Evolutionary conservation across 2,113 vertebrate genomes (phyloP), one percentile per base, ranked within the genome.

Genomic region (Smithornis capensis): DNA sequence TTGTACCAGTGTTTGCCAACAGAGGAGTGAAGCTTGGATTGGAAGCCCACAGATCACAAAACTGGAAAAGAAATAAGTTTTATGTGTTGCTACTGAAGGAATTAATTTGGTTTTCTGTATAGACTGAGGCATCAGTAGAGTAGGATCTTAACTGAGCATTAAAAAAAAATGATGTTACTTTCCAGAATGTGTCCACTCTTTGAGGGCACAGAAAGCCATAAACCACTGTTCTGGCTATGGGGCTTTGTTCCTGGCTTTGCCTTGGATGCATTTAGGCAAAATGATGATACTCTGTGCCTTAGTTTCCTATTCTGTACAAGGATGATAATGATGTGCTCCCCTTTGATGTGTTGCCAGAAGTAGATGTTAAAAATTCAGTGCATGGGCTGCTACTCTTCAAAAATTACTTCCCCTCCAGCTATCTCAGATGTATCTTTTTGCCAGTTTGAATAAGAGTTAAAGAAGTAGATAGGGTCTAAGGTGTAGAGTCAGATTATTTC

Each of bases 311-410:
- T 93, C 85, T 94, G 57, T 63, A 49, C 44, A 69, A 89, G 50
- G 33, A 79, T 87, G 59, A 60, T 70, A 87, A 44, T 68, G 33
- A 89, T 87, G 45, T 76, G 40, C 45, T 79, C 75, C 92, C 37
- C 55, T 83, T 92, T 92, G 83, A 92, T 89, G 59, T 52, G 7
- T 3, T 69, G 79, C 76, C 74, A 82, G 65, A 94, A 37, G 9
- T 68, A 35, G 67, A 78, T 0, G 22, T 95, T 92, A 92, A 92
- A 92, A 92, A 95, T 90, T 83, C 86, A 95, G 59, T 65, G 45
- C 67, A 84, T 73, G 74, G 80, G 63, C 70, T 89, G 52, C 65
- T 93, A 70, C 91, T 92, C 28, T 83, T 94, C 60, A 77, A 49
- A 69, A 73, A 76, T 85, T 56, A 70, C 28, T 89, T 87, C 47